Conservation (phyloP, 2,888 invertebrate species). For the Arctia plantaginis region DNA sequence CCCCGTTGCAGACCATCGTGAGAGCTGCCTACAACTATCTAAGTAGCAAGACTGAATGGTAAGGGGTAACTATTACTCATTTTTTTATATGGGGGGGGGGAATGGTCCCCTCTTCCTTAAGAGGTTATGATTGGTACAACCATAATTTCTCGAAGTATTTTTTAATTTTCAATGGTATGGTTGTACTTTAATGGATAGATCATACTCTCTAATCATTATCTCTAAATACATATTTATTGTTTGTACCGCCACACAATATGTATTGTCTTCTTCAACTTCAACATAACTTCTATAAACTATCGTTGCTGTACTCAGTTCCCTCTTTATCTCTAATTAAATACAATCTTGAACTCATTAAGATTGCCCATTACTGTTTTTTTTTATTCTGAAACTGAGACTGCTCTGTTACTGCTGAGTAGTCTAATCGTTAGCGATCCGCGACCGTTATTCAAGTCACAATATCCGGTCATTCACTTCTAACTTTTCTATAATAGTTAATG, state of each 20-base stretch:
- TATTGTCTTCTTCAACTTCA: background rate
- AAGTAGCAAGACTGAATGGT: background rate
- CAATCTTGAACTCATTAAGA: background rate
- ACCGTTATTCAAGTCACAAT: background rate
- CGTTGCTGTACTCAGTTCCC: background rate
- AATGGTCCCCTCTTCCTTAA: no score
- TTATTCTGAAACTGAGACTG: background rate
- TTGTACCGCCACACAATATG: no score
- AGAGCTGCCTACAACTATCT: background rate
- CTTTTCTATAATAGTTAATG: background rate
- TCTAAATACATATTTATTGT: no score
- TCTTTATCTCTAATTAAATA: background rate
- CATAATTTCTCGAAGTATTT: background rate
- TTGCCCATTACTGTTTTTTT: background rate
- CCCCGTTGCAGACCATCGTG: background rate
- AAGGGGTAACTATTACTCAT: background rate
- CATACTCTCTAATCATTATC: background rate
- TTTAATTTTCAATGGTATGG: background rate
- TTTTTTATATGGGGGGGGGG: no score
- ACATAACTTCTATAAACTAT: background rate
- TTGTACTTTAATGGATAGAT: background rate
- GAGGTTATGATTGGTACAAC: background rate
- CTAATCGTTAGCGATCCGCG: background rate
- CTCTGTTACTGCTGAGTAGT: background rate
- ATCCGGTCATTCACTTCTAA: background rate